Conservation (phyloP, 1,140 invertebrate genomes). For the Drosophila mayri region DNA sequence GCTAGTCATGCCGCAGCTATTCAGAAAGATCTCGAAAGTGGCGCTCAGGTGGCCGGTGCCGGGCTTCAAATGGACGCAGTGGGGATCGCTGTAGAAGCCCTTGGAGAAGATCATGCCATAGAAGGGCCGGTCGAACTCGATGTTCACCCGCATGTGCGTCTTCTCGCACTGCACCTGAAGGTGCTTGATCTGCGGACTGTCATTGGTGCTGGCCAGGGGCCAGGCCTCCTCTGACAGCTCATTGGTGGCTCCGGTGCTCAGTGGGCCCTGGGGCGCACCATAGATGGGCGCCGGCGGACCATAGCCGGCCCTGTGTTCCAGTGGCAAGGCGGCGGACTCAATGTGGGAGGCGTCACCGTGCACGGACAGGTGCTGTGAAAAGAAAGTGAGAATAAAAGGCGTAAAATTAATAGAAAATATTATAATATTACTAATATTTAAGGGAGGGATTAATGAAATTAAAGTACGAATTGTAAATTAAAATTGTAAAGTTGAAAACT, state of each 20-base stretch:
- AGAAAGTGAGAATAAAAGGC: not conserved
- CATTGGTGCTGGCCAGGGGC: conserved; percentile 90
- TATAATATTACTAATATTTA: no score
- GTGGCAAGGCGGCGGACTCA: conserved; percentile 91
- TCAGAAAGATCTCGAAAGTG: conserved; percentile 96
- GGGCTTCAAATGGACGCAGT: conserved; percentile 95
- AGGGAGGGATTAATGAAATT: not conserved
- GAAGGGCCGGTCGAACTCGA: conserved; percentile 97
- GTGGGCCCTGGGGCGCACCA: conserved; percentile 86
- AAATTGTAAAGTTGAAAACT: not conserved
- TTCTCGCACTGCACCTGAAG: conserved; percentile 98
- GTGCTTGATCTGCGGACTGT: conserved; percentile 96
- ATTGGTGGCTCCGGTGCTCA: conserved; percentile 79
- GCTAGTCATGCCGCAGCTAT: conserved; percentile 95
- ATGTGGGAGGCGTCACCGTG: conserved; percentile 90
- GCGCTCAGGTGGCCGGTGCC: conserved; percentile 95
- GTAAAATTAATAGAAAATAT: not conserved
- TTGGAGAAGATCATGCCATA: conserved; percentile 98
- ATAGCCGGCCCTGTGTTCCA: conserved; percentile 91
- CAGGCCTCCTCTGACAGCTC: conserved; percentile 88
- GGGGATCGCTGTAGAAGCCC: conserved; percentile 95
- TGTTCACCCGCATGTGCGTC: conserved; percentile 97
- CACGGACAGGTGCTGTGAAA: conserved; percentile 87
- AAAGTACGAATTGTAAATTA: no score
- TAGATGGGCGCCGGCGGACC: conserved; percentile 88